Percentiles rank a stretch among this genome's conserved stretches.
Evolutionary conservation across 2,113 vertebrate genomes (phyloP).

Genomic region (Mirounga angustirostris): DNA sequence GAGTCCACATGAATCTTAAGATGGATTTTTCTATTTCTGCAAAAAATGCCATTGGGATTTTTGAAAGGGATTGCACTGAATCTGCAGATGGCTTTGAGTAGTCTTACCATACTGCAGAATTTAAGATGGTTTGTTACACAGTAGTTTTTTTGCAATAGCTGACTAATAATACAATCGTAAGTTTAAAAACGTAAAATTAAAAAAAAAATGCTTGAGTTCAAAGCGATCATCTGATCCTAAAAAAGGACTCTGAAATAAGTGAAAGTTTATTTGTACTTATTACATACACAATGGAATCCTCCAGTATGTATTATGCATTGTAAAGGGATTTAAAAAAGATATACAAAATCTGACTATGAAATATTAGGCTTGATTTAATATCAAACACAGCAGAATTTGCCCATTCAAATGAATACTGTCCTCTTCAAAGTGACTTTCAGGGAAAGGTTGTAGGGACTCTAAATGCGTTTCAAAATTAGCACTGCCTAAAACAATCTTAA

Average conservation of each 20-base stretch:
- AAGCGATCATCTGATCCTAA: not conserved
- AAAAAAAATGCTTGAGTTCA: not conserved
- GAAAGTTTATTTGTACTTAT: not conserved
- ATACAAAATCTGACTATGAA: conserved; percentile 20
- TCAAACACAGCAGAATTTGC: conserved; percentile 21
- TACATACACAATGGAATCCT: not conserved
- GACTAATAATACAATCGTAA: conserved; percentile 8
- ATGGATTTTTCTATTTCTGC: not conserved
- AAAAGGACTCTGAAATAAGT: not conserved
- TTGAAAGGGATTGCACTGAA: not conserved
- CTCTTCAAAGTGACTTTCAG: not conserved
- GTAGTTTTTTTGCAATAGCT: not conserved
- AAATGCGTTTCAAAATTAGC: conserved; percentile 1
- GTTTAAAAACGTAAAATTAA: not conserved
- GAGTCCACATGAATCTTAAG: not conserved
- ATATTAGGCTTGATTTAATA: not conserved
- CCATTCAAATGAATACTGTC: not conserved
- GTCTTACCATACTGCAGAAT: not conserved
- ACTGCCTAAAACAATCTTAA: not conserved
- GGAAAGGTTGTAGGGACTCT: not conserved
- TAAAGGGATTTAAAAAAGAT: not conserved
- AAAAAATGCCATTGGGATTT: not conserved
- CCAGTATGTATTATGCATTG: not conserved
- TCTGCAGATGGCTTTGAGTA: not conserved
- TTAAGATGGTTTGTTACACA: not conserved